These are phyloP conservation scores for Diadumene lineata DNA, from an alignment of 92 coral and sea anemone genomes.

Conservation along the genomic window DNA sequence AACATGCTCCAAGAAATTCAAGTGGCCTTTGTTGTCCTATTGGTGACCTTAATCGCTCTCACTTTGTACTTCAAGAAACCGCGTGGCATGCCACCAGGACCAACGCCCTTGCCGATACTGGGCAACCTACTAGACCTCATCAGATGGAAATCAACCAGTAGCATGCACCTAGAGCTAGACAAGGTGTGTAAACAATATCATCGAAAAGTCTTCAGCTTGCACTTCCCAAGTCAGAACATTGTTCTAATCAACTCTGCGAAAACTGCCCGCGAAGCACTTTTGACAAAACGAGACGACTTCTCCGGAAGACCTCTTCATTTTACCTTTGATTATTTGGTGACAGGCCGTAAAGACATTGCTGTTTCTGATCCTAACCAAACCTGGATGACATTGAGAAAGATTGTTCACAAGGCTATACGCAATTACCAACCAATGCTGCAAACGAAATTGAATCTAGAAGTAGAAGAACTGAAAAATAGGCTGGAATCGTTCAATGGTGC, in stretches of 20 bases:
- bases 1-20: too few species aligned
- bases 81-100: constrained; percentile 45
- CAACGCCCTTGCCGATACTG: constrained; percentile 47
- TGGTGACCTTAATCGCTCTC: too few species aligned
- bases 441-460: constrained; percentile 41
- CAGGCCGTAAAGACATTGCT: constrained; percentile 42
- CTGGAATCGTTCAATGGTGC: constrained; percentile 40
- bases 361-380: constrained; percentile 53
- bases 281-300: constrained; percentile 49
- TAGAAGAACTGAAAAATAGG: constrained; percentile 38
- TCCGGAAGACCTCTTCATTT: constrained; percentile 52
- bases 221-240: constrained; percentile 40
- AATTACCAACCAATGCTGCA: constrained; percentile 49
- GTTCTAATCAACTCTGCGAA: constrained; percentile 46
- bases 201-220: constrained; percentile 46
- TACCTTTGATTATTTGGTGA: constrained; percentile 26
- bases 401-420: constrained; percentile 69
- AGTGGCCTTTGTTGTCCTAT: background rate
- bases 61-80: constrained; percentile 4
- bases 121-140: constrained; percentile 45
- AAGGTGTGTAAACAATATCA: constrained; percentile 32
- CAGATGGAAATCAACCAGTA: constrained; percentile 18
- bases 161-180: constrained; percentile 44
- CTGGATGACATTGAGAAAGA: constrained; percentile 51
- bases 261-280: constrained; percentile 56